phyloP scores from a whole-genome alignment of 2,888 invertebrate genomes.

The Cyaniris semiargus region DNA sequence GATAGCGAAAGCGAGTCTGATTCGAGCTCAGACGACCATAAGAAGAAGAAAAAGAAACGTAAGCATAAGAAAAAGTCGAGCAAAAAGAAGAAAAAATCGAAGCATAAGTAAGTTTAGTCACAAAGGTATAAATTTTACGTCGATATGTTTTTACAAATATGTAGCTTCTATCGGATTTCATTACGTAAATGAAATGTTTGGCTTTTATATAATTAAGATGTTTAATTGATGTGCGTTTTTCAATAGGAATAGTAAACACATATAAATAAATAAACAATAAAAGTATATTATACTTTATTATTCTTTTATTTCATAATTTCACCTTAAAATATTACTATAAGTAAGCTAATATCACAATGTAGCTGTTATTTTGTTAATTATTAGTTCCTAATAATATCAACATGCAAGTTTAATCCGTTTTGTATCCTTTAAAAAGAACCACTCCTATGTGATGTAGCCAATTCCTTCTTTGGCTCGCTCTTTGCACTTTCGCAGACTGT shows the following conservation, averaged over 20 bases:
- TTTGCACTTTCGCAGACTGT: slow-evolving; percentile 61
- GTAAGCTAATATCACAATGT: slow-evolving; percentile 27
- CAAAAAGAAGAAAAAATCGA: slow-evolving; percentile 87
- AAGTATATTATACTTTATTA: slow-evolving; percentile 35
- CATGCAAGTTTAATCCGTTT: not conserved
- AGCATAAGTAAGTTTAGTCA: slow-evolving; percentile 62
- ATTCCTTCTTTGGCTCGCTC: slow-evolving; percentile 56
- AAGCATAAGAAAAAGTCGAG: slow-evolving; percentile 85
- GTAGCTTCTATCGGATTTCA: slow-evolving; percentile 40
- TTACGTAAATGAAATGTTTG: slow-evolving; percentile 37
- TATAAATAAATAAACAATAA: slow-evolving; percentile 37
- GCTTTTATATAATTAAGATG: slow-evolving; percentile 40
- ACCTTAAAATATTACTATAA: slow-evolving; percentile 25
- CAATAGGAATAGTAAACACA: slow-evolving; percentile 39
- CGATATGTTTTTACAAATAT: slow-evolving; percentile 38
- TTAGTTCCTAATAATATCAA: not conserved
- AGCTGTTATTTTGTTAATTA: slow-evolving; percentile 36
- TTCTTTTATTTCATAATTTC: slow-evolving; percentile 37
- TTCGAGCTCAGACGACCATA: slow-evolving; percentile 84
- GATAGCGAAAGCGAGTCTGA: slow-evolving; percentile 84
- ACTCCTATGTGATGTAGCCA: slow-evolving; percentile 62
- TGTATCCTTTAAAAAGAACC: slow-evolving; percentile 62
- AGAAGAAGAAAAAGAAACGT: slow-evolving; percentile 84
- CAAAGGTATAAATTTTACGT: slow-evolving; percentile 29
- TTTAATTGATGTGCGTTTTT: slow-evolving; percentile 43